Base-by-base conservation (phyloP, 2,888 invertebrate species). In the Scaeva pyrastri region DNA sequence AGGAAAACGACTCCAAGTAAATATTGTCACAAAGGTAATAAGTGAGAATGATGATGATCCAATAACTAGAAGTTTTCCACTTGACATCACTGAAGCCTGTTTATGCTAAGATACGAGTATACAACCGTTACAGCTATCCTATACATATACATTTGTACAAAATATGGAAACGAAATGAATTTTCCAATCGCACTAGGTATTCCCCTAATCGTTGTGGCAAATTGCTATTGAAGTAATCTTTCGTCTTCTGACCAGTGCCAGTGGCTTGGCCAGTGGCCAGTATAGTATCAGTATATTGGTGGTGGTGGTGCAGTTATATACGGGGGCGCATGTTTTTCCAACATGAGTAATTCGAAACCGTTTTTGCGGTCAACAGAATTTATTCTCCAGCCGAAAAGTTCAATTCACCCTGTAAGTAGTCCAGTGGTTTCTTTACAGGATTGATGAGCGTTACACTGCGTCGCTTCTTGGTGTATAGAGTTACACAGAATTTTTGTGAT, bases 31-130 rank as follows among this genome's bases (percentile, higher is more conserved):
- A 71, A 52, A 81, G 77, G 82, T 86, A 86, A 82, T 86, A 81
- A 86, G 74, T 82, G 86, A 66, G 82, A 82, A 86, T 86, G 82
- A 86, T 86, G 86, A 86, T 86, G 86, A 86, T 86, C 86, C 86
- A 86, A 86, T 86, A 86, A 86, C 86, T 86, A 82, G 85, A 86
- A 87, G 90, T 91, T 90, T 91, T 90, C 91, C 91, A 91, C 90
- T 90, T 90, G 90, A 90, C 91, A 90, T 90, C 88, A 88, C 78
- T 74, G 89, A 89, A 89, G 89, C 89, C 89, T 23, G 76, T 70
- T 68, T 71, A 71, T 71, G 80, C 80, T 60, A 60, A 60, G 39
- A 50, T 11, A n/a, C 10, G 77, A 14, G n/a, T 19, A 26, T 19
- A 62, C 64, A 70, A 70, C 41, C 39, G 55, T 12, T 45, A 36